Evolutionary conservation across 2,113 vertebrate genomes (phyloP).

Genomic region (Phycodurus eques): DNA sequence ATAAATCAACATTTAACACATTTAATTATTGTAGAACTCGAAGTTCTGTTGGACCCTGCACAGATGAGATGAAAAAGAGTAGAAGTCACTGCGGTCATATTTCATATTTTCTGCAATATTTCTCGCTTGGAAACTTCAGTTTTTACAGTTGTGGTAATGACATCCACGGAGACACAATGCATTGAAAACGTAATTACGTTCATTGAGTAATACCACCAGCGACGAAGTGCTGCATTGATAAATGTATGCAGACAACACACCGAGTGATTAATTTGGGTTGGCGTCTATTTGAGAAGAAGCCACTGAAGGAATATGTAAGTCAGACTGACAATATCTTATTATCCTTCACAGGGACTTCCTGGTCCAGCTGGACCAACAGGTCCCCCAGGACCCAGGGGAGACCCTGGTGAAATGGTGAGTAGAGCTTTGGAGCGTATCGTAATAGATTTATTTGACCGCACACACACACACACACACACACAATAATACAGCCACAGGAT

Average conservation of each 20-base stretch:
- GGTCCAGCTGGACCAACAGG: conserved; percentile 70
- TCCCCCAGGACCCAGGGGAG: conserved; percentile 81
- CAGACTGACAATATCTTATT: neutral
- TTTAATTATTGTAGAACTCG: too few species aligned
- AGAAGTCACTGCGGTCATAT: too few species aligned
- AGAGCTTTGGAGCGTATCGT: neutral
- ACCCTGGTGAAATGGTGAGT: conserved; percentile 82
- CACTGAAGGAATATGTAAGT: neutral
- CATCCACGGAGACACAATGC: neutral
- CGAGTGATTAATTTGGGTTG: neutral
- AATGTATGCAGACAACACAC: neutral
- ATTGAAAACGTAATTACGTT: neutral
- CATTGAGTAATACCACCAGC: neutral
- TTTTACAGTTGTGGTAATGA: neutral
- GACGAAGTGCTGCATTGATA: neutral
- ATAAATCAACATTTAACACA: too few species aligned
- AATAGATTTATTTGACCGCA: conserved; percentile 5
- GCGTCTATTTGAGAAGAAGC: neutral
- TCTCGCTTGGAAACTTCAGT: too few species aligned
- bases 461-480: conserved; percentile 14
- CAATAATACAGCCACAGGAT: conserved; percentile 15
- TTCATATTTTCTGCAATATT: too few species aligned
- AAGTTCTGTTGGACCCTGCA: too few species aligned
- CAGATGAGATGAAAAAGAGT: too few species aligned
- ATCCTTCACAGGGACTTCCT: conserved; percentile 58